Evolutionary conservation across 2,113 vertebrate species (phyloP).

Genomic region (Onychostoma macrolepis): DNA sequence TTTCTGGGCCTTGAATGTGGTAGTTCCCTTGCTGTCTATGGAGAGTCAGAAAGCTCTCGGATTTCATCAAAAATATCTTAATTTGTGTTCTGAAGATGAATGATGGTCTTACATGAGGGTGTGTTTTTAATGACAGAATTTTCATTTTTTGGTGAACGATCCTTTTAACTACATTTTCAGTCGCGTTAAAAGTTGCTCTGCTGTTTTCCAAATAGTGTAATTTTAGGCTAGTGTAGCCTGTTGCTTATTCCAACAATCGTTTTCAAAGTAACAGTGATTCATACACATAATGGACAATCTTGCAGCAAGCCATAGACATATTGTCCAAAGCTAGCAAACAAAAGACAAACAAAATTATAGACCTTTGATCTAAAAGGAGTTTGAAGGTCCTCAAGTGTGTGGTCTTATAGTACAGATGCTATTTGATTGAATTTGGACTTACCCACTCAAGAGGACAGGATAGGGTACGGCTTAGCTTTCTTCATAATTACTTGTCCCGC

Average conservation of each 20-base stretch:
- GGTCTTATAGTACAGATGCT: slow-evolving; percentile 38
- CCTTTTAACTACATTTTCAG: neutral
- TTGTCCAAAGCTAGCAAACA: slow-evolving; percentile 12
- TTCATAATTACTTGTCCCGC: slow-evolving; percentile 64
- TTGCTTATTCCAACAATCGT: neutral
- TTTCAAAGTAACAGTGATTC: neutral
- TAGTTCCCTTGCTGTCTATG: no score
- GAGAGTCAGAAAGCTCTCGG: no score
- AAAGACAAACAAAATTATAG: slow-evolving; percentile 9
- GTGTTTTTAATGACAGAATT: no score
- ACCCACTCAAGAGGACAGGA: slow-evolving; percentile 51
- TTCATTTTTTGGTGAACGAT: no score
- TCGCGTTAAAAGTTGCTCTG: neutral
- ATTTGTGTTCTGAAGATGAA: no score
- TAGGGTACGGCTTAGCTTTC: slow-evolving; percentile 60
- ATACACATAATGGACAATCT: neutral
- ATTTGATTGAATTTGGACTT: slow-evolving; percentile 40
- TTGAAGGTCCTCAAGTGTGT: slow-evolving; percentile 37
- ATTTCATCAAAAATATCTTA: no score
- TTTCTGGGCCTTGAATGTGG: no score
- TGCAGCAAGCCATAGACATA: neutral
- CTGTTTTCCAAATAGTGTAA: neutral
- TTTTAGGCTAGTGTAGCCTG: neutral
- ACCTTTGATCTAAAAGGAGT: slow-evolving; percentile 34
- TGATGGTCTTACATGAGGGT: no score